Evolutionary conservation across 1,140 invertebrate species (phyloP), one percentile per base, ranked within the genome.

Genomic region (Lepidurus packardi): DNA sequence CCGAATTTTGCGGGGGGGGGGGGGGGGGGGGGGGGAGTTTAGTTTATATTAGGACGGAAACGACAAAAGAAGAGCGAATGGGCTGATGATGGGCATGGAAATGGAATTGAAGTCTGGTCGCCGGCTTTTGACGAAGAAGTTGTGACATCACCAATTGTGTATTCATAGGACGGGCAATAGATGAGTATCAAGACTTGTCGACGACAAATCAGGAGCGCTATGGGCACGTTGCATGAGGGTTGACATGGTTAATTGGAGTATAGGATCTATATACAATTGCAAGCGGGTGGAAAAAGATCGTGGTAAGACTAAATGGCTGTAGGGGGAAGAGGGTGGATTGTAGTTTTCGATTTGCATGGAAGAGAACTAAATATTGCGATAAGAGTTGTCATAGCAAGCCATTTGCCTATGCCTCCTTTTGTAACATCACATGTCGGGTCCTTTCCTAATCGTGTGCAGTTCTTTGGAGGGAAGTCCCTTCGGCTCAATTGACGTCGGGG

Each of bases 311-410:
- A 65, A 65, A 65, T 65, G 53, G 53, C 21, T 65, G 53, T 65
- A 65, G 6, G 53, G 53, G 21, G 16, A 65, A 65, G 34, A 4
- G 34, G 34, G 34, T 34, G 34, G 34, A 34, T 34, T 34, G 34
- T 34, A 34, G 21, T 65, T 65, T 65, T 65, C 53, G 53, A 65
- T 65, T 65, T 65, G 53, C 53, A 65, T 65, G 53, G 16, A 65
- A 65, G 53, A 21, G 53, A 65, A 21, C 53, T 65, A 65, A 65
- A 65, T 21, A 21, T 65, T 65, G 53, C 53, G 53, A 65, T 65
- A 65, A 65, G 53, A 65, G 53, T 65, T 65, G 53, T 65, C 53
- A 65, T 65, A 65, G 53, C 53, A 65, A 65, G 53, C 53, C 53
- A 65, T 65, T 65, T 65, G 53, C 53, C 13, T 65, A n/a, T 21